Conservation (phyloP, 2,888 invertebrate species). For the Tanypteryx hageni region DNA sequence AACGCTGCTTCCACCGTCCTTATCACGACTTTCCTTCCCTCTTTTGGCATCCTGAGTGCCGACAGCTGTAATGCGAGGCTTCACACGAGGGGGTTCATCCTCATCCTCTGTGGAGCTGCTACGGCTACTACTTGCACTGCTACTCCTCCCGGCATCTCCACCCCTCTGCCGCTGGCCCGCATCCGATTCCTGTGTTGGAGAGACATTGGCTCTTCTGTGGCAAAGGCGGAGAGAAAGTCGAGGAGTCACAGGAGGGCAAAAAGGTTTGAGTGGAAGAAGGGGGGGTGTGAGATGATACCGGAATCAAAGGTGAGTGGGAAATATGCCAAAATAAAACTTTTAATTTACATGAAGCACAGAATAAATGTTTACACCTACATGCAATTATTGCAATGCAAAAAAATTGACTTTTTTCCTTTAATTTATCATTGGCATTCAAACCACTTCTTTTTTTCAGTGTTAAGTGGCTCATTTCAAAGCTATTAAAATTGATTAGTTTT, state of each 20-base stretch:
- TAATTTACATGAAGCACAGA: conserved; percentile 47
- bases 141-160: conserved; percentile 64
- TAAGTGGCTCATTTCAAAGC: too few relatives aligned
- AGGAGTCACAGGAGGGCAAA: conserved; percentile 25
- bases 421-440: neutral
- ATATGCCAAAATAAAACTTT: conserved; percentile 57
- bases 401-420: neutral
- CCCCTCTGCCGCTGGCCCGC: conserved; percentile 49
- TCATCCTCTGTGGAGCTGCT: conserved; percentile 70
- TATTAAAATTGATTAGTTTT: too few relatives aligned
- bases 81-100: conserved; percentile 72
- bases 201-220: conserved; percentile 63
- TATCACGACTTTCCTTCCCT: conserved; percentile 69
- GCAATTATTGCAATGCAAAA: neutral
- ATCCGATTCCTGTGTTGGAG: conserved; percentile 60
- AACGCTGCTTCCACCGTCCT: conserved; percentile 67
- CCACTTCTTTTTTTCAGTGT: neutral
- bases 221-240: conserved; percentile 43
- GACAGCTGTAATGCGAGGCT: conserved; percentile 59
- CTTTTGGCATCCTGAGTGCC: conserved; percentile 66
- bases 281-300: conserved; percentile 33
- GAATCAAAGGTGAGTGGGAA: conserved; percentile 6
- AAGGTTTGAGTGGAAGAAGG: conserved; percentile 5
- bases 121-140: conserved; percentile 54
- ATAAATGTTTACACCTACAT: conserved; percentile 18